Conservation (phyloP, 2,888 invertebrate genomes). For the Apamea monoglypha region DNA sequence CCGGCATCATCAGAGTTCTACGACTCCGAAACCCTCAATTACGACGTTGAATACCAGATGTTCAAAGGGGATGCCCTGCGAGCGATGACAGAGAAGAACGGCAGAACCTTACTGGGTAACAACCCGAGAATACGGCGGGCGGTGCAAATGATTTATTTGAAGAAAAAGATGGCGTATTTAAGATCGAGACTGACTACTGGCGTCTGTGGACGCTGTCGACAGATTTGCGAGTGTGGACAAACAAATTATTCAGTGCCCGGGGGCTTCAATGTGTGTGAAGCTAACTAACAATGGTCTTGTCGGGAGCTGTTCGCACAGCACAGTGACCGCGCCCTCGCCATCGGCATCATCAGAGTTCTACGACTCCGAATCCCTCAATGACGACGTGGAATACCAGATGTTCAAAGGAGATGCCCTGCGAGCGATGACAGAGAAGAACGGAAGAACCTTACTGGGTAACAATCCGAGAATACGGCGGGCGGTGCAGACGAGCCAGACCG, state of each 20-base stretch:
- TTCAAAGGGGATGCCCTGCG: conserved; percentile 93
- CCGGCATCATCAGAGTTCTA: conserved; percentile 81
- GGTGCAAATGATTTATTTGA: conserved; percentile 92
- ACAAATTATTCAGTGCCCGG: conserved; percentile 6
- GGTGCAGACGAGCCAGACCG: conserved; percentile 78
- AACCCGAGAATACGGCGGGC: conserved; percentile 94
- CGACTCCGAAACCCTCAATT: conserved; percentile 78
- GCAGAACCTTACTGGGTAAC: conserved; percentile 88
- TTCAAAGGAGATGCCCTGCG: conserved; percentile 93
- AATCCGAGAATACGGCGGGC: conserved; percentile 94
- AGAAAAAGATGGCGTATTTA: conserved; percentile 96
- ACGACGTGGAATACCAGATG: conserved; percentile 92
- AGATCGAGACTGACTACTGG: conserved; percentile 92
- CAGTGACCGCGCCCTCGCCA: conserved; percentile 79
- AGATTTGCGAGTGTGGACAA: conserved; percentile 68
- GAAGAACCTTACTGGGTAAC: conserved; percentile 88
- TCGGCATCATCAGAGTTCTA: conserved; percentile 81
- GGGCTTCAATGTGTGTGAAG: too few species aligned
- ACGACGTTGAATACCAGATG: conserved; percentile 92
- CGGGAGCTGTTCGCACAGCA: conserved; percentile 71
- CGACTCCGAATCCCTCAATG: conserved; percentile 78
- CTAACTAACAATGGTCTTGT: too few species aligned
- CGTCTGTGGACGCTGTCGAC: conserved; percentile 72
- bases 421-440: conserved; percentile 92
- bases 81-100: conserved; percentile 92